Conservation (phyloP, 2,113 vertebrate species). For the Uria lomvia region DNA sequence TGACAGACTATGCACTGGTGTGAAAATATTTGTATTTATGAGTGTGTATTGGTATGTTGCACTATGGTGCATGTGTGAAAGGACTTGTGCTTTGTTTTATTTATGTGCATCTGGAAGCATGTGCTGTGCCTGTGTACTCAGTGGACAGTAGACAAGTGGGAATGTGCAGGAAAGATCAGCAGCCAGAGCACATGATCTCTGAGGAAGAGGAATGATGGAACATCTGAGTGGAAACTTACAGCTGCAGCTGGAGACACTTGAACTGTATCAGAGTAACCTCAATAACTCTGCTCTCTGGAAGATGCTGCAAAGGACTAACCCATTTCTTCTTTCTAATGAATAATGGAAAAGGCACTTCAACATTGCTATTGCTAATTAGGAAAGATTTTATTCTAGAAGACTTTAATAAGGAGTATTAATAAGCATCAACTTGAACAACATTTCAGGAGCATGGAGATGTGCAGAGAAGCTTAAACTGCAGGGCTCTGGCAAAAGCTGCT, state of each 20-base stretch:
- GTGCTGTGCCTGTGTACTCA: neutral
- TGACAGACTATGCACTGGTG: neutral
- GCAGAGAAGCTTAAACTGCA: neutral
- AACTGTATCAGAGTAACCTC: constrained; percentile 23
- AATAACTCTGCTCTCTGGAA: constrained; percentile 19
- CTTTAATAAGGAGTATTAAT: constrained; percentile 53
- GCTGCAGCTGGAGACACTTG: constrained; percentile 44
- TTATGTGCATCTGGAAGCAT: neutral
- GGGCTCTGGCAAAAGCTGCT: neutral
- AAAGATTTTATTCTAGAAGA: constrained; percentile 29
- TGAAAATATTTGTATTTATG: neutral
- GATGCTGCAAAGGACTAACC: constrained; percentile 22
- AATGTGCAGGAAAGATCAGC: neutral
- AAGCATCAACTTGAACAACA: neutral
- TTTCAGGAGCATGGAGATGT: neutral
- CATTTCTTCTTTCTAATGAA: constrained; percentile 40
- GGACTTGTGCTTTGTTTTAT: neutral
- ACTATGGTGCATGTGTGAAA: neutral
- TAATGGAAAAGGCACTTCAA: constrained; percentile 57
- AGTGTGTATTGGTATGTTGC: neutral
- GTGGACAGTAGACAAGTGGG: neutral
- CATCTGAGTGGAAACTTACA: constrained; percentile 47
- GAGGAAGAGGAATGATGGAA: constrained; percentile 1
- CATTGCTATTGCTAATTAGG: constrained; percentile 27
- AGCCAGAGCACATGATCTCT: neutral